These are phyloP conservation scores for Propithecus coquereli DNA, from an alignment of 2,113 vertebrate genomes.

Conservation along the genomic window DNA sequence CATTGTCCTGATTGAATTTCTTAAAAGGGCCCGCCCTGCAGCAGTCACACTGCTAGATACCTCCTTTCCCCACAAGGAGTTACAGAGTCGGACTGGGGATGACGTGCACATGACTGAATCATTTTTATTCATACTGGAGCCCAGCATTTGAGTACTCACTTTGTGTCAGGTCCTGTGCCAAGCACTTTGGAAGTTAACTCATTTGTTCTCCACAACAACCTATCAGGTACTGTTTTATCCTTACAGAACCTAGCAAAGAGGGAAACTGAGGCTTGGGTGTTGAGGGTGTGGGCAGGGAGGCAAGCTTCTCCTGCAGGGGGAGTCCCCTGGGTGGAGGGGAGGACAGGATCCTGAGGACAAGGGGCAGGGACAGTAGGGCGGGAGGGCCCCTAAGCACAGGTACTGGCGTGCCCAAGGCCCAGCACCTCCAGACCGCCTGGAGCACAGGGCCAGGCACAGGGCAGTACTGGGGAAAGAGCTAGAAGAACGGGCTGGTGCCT, in stretches of 20 bases:
- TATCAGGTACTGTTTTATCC: background rate
- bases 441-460: no score
- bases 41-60: background rate
- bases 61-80: background rate
- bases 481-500: background rate
- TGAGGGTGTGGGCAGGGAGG: background rate
- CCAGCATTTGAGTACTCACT: background rate
- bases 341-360: background rate
- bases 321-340: accelerated
- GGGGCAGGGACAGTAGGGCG: background rate
- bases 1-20: background rate
- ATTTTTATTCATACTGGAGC: background rate
- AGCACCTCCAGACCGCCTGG: background rate
- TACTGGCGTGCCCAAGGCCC: background rate
- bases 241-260: background rate
- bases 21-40: background rate
- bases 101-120: accelerated
- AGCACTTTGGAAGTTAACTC: background rate
- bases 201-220: background rate
- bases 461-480: background rate
- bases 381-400: background rate
- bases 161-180: background rate
- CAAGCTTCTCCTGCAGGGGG: background rate
- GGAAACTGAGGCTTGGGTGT: background rate
- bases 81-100: accelerated